Evolutionary conservation across 2,797 vertebrate genomes (phyloP), one percentile per base, ranked within the genome.

Genomic region (Nyctalus aviator): DNA sequence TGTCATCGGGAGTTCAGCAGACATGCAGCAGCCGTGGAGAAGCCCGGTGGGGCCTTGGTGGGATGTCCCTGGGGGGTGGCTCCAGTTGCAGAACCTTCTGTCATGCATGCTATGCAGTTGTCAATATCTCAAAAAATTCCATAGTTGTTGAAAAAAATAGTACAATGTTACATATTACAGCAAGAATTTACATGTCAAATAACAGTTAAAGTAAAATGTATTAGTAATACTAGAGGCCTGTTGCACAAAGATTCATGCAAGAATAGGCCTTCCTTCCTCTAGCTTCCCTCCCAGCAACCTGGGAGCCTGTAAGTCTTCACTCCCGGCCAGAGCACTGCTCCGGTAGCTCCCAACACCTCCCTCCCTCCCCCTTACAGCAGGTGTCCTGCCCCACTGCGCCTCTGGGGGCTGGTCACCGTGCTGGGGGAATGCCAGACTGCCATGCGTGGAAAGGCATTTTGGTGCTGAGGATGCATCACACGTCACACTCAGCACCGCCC

Each of bases 321-420:
- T 50, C 0, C 14, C 4, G 15, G 48, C 48, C 48, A 50, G 48
- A 50, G 15, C 48, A 50, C 48, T 5, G 5, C 48, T 50, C 5
- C 48, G 17, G 48, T 17, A 50, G 48, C 15, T 17, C 48, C 48
- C 35, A 37, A 37, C 35, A 37, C 35, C 35, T 37, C 35, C 35
- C 35, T 37, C 35, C 35, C 35, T 17, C 15, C 48, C 48, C 48
- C 48, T 50, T 14, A 17, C 17, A 17, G 48, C 48, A 50, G 48
- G 48, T 50, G 15, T 17, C 48, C 48, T 17, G 15, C 15, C 48
- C 48, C 15, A 17, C 9, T 21, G 15, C 3, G 21, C 17, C 18
- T 69, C 35, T 21, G 9, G 9, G 30, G 59, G 11, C 12, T 1
- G 3, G 5, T 30, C 10, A 3, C 18, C 30, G 2, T 41, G 0